Percentiles rank a stretch among this genome's conserved stretches.
These are phyloP conservation scores for Lithobius niger DNA, from an alignment of 1,140 invertebrate species.

Conservation along the genomic window DNA sequence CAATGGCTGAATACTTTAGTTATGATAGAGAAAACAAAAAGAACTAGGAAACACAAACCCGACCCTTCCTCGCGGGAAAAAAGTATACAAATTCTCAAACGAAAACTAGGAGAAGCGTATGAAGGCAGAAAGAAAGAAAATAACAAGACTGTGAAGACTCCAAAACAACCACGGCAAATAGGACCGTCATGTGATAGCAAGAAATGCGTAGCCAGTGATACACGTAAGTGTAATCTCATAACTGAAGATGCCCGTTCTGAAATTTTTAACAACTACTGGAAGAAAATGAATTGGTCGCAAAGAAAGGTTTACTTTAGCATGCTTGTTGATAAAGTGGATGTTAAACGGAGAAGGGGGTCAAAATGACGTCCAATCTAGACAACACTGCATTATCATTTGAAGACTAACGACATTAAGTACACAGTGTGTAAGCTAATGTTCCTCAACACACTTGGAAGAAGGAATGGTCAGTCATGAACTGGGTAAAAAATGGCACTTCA, in stretches of 20 bases:
- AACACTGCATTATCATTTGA: background rate
- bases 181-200: background rate
- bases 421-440: background rate
- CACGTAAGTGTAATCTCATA: background rate
- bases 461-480: background rate
- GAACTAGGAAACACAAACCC: background rate
- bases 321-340: background rate
- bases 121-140: background rate
- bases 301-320: background rate
- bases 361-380: background rate
- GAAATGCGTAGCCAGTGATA: background rate
- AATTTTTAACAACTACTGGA: background rate
- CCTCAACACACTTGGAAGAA: background rate
- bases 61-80: background rate
- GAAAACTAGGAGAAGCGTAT: background rate
- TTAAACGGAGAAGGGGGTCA: background rate
- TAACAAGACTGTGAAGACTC: background rate
- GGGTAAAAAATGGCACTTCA: background rate
- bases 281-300: background rate
- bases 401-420: background rate
- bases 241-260: background rate
- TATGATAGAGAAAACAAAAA: background rate
- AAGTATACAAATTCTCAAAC: background rate
- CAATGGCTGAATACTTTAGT: too few relatives aligned
- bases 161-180: background rate